phyloP scores from a whole-genome alignment of 1,140 invertebrate species.

The Drosophila bocqueti region DNA sequence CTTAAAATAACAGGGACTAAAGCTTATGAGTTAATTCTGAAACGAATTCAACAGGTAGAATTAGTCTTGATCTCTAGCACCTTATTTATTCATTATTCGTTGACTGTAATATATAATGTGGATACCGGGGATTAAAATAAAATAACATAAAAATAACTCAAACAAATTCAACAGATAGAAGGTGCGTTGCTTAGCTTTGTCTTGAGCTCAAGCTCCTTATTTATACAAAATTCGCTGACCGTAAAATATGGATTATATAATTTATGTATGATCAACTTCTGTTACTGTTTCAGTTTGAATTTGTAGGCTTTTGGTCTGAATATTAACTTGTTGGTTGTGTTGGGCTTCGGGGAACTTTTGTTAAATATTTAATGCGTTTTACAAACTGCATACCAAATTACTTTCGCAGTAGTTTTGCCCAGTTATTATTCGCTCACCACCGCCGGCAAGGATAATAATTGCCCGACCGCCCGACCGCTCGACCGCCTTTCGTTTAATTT shows the following conservation, averaged over 20 bases:
- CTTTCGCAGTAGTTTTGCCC: slow-evolving; percentile 5
- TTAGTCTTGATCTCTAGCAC: too few relatives aligned
- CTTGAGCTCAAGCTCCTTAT: not conserved
- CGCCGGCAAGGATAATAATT: slow-evolving; percentile 24
- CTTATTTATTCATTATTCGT: too few relatives aligned
- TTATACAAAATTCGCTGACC: slow-evolving; percentile 2
- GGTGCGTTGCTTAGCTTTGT: too few relatives aligned
- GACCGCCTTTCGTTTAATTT: slow-evolving; percentile 67
- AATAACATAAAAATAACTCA: too few relatives aligned
- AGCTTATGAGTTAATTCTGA: too few relatives aligned
- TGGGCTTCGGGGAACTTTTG: not conserved
- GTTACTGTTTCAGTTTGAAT: not conserved
- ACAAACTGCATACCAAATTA: slow-evolving; percentile 28
- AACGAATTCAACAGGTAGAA: too few relatives aligned
- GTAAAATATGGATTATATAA: not conserved
- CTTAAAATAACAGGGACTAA: not conserved
- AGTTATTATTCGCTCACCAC: not conserved
- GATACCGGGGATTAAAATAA: not conserved
- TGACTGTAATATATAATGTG: too few relatives aligned
- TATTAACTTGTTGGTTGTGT: not conserved
- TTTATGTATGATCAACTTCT: not conserved
- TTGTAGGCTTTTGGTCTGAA: not conserved
- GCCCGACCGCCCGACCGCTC: slow-evolving; percentile 1
- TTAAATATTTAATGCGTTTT: slow-evolving; percentile 24
- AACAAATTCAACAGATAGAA: too few relatives aligned